Base-by-base conservation (phyloP, 2,888 invertebrate genomes). In the Leptopilina syphax region DNA sequence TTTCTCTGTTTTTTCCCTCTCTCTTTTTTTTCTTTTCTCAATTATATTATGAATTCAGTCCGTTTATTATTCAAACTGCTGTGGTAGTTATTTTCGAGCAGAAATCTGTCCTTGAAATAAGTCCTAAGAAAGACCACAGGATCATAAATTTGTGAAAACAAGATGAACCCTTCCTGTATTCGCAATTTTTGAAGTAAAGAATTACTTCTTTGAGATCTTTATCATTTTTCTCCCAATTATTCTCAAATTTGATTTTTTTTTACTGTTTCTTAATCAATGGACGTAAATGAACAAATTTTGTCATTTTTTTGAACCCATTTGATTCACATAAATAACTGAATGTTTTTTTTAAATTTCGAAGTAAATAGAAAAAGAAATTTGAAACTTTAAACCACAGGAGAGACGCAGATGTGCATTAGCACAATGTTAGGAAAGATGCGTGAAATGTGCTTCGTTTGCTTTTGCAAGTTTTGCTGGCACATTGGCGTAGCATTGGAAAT, bases 391-490 rank as follows among this genome's bases (percentile, higher is more conserved):
- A 27, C 13, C 27, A 73, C 24, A 34, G 54, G 13, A 57, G 60
- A 60, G 18, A 34, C 54, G 54, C 70, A 73, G 70, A 73, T 73
- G 70, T 73, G 70, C 70, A 73, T 73, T 73, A 73, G 70, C 70
- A 54, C 70, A 54, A 34, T 34, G 34, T 34, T 34, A 34, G 34
- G 34, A 34, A 54, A 73, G 54, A 57, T 54, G 24, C 27, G 54
- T 54, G 70, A 57, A 73, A 73, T 54, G 27, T 54, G 57, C 70
- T 73, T 57, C 27, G 54, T 47, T 70, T 50, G 24, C 70, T 70
- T 70, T 73, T 73, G 24, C 27, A 73, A 73, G 13, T 8, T n/a
- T 57, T 54, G 3, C 68, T 47, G 18, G 1, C 4, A 8, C 70
- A 57, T 54, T 73, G 70, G 70, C 70, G 70, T 73, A 73, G 34